A percentile compares a stretch with the other conserved stretches of the same genome.
Evolutionary conservation across 2,797 vertebrate genomes (phyloP).

Genomic region (Manis crassicaudata): DNA sequence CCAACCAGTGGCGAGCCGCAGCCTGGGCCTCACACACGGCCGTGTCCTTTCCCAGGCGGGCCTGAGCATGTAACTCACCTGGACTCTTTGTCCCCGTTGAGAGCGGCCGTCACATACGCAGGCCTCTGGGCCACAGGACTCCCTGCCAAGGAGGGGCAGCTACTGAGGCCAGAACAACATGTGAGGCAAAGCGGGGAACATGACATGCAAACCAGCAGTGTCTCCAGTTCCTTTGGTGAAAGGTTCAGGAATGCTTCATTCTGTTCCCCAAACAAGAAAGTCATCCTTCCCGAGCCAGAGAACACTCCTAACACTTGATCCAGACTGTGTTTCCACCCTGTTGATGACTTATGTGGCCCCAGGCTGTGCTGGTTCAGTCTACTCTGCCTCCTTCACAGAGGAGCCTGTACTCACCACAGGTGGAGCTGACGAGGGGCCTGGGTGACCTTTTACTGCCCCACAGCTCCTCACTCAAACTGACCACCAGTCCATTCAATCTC

Average conservation of each 20-base stretch:
- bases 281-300: neutral
- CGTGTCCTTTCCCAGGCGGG: neutral
- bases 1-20: neutral
- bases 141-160: neutral
- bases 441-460: neutral
- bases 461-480: neutral
- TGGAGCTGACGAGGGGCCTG: neutral
- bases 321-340: neutral
- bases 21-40: fast-evolving
- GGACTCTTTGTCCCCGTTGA: neutral
- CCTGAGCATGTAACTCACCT: neutral
- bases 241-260: neutral
- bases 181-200: neutral
- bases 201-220: neutral
- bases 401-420: neutral
- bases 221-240: neutral
- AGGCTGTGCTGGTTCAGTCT: neutral
- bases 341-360: neutral
- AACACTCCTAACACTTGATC: neutral
- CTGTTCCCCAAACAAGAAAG: neutral
- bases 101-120: neutral
- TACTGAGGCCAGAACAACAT: neutral
- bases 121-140: neutral
- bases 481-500: neutral
- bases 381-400: neutral